These are phyloP conservation scores for Carollia perspicillata DNA, from an alignment of 2,113 vertebrate genomes.

Conservation along the genomic window DNA sequence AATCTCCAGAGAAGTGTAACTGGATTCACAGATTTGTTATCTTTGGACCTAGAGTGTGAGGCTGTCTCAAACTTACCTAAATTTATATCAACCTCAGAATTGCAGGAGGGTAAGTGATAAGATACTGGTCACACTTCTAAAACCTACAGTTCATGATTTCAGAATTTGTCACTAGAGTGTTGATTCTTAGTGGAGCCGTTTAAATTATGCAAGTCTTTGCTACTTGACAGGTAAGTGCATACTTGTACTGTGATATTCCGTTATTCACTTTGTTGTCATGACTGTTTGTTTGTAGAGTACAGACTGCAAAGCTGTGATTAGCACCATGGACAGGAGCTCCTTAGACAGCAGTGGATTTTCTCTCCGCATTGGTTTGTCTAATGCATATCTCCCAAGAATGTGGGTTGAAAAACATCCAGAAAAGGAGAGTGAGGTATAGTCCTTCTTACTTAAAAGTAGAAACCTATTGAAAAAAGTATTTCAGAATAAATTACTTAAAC, in stretches of 20 bases:
- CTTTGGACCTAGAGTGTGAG: background rate
- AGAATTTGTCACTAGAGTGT: background rate
- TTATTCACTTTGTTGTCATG: background rate
- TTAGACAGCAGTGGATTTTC: constrained; percentile 84
- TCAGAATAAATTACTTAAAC: background rate
- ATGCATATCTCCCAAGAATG: constrained; percentile 88
- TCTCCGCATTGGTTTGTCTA: constrained; percentile 79
- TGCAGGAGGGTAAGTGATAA: background rate
- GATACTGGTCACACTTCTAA: background rate
- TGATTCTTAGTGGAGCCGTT: background rate
- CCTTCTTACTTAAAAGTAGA: background rate
- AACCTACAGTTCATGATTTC: background rate
- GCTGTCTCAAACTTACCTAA: background rate
- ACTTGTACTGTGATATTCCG: background rate
- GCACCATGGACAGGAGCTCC: constrained; percentile 81
- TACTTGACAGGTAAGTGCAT: background rate
- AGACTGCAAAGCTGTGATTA: constrained; percentile 87
- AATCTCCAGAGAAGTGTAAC: background rate
- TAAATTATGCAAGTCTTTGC: background rate
- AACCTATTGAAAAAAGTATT: background rate
- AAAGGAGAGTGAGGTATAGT: constrained; percentile 86
- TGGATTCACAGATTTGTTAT: background rate
- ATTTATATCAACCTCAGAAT: background rate
- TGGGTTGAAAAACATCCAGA: constrained; percentile 91
- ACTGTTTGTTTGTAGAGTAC: constrained; percentile 80